Conservation (phyloP, 2,888 invertebrate species). For the Liopterus haemorrhoidalis region DNA sequence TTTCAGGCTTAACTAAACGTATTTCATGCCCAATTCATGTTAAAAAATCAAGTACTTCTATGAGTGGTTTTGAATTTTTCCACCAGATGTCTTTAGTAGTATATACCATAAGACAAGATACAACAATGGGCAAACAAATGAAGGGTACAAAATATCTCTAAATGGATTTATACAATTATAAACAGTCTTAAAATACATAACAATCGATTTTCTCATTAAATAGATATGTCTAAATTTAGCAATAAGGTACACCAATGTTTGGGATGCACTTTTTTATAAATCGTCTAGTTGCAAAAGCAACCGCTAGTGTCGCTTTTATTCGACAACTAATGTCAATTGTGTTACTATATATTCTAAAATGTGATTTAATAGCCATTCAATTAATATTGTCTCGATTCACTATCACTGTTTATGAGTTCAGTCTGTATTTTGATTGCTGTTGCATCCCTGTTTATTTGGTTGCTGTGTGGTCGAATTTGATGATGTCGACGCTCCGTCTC, state of each 20-base stretch:
- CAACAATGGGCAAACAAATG: conserved; percentile 20
- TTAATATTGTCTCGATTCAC: no score
- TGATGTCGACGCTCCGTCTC: conserved; percentile 26
- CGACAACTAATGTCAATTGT: no score
- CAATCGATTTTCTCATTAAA: conserved; percentile 14
- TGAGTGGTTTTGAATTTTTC: no score
- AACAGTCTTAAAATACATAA: conserved; percentile 23
- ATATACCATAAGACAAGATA: conserved; percentile 4
- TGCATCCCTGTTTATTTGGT: neutral
- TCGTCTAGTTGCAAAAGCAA: no score
- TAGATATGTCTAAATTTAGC: conserved; percentile 22
- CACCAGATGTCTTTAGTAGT: no score
- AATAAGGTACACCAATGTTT: conserved; percentile 14
- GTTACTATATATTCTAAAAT: neutral
- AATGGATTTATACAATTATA: conserved; percentile 8
- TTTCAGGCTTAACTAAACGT: no score
- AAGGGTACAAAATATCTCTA: conserved; percentile 22
- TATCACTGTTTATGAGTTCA: neutral
- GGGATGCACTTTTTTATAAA: conserved; percentile 13
- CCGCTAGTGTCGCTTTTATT: no score
- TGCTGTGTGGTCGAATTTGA: no score
- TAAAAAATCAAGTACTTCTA: no score
- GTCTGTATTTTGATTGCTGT: neutral
- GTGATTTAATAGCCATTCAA: conserved; percentile 2
- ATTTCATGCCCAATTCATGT: no score